Conservation (phyloP, 2,113 vertebrate species). For the Hippolais icterina region DNA sequence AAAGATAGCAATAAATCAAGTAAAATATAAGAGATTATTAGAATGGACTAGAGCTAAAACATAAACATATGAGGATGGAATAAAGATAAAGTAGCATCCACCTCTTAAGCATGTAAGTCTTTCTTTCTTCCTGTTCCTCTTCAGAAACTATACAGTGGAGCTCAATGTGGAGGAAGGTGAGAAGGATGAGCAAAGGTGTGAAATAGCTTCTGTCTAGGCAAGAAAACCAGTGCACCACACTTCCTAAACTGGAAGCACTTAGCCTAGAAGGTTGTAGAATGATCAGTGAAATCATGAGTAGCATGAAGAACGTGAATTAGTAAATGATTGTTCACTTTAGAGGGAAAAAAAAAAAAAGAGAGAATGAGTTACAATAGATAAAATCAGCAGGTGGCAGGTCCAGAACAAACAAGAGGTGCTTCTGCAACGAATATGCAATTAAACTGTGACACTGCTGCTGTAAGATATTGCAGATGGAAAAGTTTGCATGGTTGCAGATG, state of each 20-base stretch:
- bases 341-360: background rate
- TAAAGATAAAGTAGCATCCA: background rate
- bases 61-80: background rate
- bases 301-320: background rate
- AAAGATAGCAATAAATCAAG: background rate
- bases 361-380: background rate
- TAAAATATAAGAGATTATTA: background rate
- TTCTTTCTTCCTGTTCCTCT: background rate
- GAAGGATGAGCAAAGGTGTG: background rate
- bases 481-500: background rate
- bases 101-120: background rate
- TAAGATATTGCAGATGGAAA: background rate
- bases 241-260: background rate
- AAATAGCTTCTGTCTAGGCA: background rate
- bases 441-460: background rate
- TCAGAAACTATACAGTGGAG: background rate
- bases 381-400: background rate
- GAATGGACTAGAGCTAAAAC: background rate
- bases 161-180: background rate
- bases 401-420: conserved; percentile 15
- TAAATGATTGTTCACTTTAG: background rate
- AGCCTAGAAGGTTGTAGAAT: background rate
- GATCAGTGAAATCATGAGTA: background rate
- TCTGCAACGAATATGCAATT: background rate
- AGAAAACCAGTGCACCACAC: background rate